These are phyloP conservation scores for Cavia porcellus DNA, from an alignment of 2,113 vertebrate genomes.

Conservation along the genomic window DNA sequence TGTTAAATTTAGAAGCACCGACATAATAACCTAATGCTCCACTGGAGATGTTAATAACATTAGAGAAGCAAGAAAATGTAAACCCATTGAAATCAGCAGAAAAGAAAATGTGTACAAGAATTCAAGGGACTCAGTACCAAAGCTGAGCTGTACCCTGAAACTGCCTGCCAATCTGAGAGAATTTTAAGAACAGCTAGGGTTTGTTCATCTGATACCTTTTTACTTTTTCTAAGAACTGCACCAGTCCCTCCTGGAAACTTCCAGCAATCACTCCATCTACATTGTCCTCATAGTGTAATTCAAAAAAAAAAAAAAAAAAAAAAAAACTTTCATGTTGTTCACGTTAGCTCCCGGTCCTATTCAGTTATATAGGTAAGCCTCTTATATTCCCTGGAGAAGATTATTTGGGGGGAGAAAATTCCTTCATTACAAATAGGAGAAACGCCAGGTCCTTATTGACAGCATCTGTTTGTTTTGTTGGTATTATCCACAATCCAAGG, in stretches of 20 bases:
- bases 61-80: background rate
- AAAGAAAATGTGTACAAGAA: background rate
- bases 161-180: background rate
- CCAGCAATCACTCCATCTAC: background rate
- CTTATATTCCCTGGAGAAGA: background rate
- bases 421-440: background rate
- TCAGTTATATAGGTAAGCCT: background rate
- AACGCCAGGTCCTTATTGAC: background rate
- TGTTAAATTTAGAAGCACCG: background rate
- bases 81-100: background rate
- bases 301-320: background rate
- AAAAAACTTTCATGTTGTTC: background rate
- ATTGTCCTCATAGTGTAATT: background rate
- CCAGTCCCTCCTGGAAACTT: background rate
- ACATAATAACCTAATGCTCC: background rate
- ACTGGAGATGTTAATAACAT: background rate
- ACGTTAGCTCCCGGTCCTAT: background rate
- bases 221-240: background rate
- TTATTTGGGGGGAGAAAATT: background rate
- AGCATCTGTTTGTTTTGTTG: background rate
- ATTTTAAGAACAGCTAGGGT: background rate
- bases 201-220: background rate
- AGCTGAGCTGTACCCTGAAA: background rate
- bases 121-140: background rate
- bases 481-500: background rate